Base-by-base conservation (phyloP, 1,140 invertebrate species). In the Aphaenogaster floridana region DNA sequence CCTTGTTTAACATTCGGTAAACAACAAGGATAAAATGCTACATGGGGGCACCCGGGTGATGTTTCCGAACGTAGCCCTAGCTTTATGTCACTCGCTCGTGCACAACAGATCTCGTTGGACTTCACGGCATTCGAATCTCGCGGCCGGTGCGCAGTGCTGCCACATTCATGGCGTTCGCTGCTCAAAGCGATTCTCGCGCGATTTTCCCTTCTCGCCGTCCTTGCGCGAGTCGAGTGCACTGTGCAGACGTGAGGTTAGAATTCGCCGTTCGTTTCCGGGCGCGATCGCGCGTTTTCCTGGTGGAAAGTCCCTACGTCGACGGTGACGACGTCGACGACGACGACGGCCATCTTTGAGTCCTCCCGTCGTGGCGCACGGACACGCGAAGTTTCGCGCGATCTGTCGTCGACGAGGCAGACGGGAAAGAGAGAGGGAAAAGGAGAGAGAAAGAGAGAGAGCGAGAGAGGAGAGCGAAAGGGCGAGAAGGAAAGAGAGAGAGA, bases 321-420 rank as follows among this genome's bases (percentile, higher is more conserved):
- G 28, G 9, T 50, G 68, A 83, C 68, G 68, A 50, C 68, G 15
- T 7, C 34, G 68, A 83, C 68, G 34, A 74, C 80, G 80, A 54
- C 63, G 48, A 48, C 80, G 69, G 69, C 80, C 80, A 84, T 84
- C 54, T 84, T 84, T 84, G 42, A 74, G 54, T 61, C 39, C 8
- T 52, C 36, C 36, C 69, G 48, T 50, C 39, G 39, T 54, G 15
- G n/a, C 45, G 57, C 61, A 66, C 77, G 15, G 15, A 50, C 21
- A 74, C 39, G 64, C 69, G 68, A 83, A 72, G 50, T 83, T 83
- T 39, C 28, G 66, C 36, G 64, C 63, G 78, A 69, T 21, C 50
- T 63, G 64, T 83, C 52, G 72, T 88, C 74, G 61, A 77, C 36
- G 28, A 59, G 71, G n/a, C 80, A 39, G 69, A 48, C 69, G 7